A percentile compares a stretch with the other conserved stretches of the same genome.
Evolutionary conservation across 2,888 invertebrate species (phyloP).

Genomic region (Mythimna albipuncta): DNA sequence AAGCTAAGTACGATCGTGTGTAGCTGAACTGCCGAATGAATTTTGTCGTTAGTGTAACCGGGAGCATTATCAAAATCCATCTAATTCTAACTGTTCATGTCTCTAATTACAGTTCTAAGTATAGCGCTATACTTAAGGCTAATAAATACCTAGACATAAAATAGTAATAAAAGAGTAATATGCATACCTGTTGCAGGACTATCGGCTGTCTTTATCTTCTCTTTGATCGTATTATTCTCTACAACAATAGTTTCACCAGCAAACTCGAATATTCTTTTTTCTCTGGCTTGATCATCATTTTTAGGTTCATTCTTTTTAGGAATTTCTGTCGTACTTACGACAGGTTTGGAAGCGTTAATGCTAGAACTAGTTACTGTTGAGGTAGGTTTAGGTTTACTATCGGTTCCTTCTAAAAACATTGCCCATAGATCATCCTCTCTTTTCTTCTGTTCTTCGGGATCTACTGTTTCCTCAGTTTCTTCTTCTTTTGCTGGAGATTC

Average conservation of each 20-base stretch:
- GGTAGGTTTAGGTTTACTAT: slow-evolving; percentile 79
- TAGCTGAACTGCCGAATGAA: background rate
- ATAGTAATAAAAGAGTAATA: slow-evolving; percentile 1
- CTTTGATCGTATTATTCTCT: slow-evolving; percentile 84
- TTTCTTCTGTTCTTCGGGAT: slow-evolving; percentile 93
- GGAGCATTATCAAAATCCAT: no score
- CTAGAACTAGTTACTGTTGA: slow-evolving; percentile 64
- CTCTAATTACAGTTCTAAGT: no score
- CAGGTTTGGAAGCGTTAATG: slow-evolving; percentile 57
- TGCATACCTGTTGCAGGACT: slow-evolving; percentile 75
- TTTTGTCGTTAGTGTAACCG: no score
- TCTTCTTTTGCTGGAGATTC: slow-evolving; percentile 65
- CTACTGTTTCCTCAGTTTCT: slow-evolving; percentile 71
- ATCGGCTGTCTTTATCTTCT: slow-evolving; percentile 81
- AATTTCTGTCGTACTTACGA: slow-evolving; percentile 49
- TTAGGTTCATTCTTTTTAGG: slow-evolving; percentile 52
- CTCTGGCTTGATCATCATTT: slow-evolving; percentile 86
- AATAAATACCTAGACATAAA: background rate
- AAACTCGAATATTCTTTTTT: slow-evolving; percentile 95
- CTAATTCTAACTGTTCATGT: no score
- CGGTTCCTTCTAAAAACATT: slow-evolving; percentile 94
- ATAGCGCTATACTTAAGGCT: no score
- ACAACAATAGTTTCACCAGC: slow-evolving; percentile 95
- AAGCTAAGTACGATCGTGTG: background rate
- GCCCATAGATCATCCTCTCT: slow-evolving; percentile 95